A percentile compares a stretch with the other conserved stretches of the same genome.
Conservation (phyloP, 2,797 vertebrate species). For the Myotis vivesi region DNA sequence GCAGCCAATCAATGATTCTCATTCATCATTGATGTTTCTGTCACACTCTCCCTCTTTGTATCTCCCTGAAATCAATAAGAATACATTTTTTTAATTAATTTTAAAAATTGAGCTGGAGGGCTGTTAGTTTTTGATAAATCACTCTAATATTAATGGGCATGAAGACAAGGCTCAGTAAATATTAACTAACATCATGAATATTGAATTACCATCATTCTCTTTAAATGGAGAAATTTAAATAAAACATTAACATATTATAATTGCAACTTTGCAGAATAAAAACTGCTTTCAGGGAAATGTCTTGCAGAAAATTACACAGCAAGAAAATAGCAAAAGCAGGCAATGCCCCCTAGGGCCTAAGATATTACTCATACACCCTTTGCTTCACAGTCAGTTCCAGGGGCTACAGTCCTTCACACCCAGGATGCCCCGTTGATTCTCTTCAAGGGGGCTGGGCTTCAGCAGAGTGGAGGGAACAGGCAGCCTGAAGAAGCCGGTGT, state of each 20-base stretch:
- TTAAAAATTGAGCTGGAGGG: not conserved
- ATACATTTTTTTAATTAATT: too few relatives aligned
- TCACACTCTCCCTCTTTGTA: too few relatives aligned
- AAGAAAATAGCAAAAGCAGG: not conserved
- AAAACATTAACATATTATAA: not conserved
- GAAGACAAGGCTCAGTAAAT: not conserved
- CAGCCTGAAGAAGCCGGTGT: not conserved
- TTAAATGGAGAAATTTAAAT: not conserved
- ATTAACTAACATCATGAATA: not conserved
- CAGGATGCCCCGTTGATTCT: not conserved
- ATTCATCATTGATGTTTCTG: too few relatives aligned
- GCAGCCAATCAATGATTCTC: too few relatives aligned
- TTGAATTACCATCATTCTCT: not conserved
- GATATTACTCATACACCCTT: not conserved
- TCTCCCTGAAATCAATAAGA: too few relatives aligned
- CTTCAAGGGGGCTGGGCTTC: not conserved
- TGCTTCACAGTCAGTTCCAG: not conserved
- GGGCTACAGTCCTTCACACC: not conserved
- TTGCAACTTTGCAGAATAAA: not conserved
- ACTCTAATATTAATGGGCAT: not conserved
- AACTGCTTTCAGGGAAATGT: not conserved
- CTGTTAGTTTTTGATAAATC: not conserved
- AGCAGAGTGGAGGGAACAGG: accelerated
- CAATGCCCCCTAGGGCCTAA: accelerated
- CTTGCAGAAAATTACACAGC: not conserved